Evolutionary conservation across 2,888 invertebrate genomes (phyloP).

Genomic region (Ethmia dodecea): DNA sequence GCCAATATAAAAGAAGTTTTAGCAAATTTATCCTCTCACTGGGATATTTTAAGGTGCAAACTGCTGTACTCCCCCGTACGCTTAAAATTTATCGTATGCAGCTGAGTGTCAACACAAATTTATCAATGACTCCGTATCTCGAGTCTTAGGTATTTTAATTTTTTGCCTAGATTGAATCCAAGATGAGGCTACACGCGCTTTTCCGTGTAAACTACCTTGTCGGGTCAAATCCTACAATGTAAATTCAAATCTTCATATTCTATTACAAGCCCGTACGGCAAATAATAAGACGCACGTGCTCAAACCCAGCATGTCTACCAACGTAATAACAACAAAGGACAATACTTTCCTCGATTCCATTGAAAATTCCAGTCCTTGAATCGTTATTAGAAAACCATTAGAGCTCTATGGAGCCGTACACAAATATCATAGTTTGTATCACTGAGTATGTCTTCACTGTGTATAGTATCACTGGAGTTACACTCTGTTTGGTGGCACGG

Average conservation of each 20-base stretch:
- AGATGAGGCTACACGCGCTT: constrained; percentile 42
- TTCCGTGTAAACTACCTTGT: constrained; percentile 37
- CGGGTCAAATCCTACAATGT: constrained; percentile 30
- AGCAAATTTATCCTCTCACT: constrained; percentile 57
- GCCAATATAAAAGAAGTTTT: constrained; percentile 36
- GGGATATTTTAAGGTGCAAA: constrained; percentile 58
- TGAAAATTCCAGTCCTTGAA: constrained; percentile 64
- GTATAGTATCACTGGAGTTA: constrained; percentile 47
- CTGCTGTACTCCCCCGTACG: constrained; percentile 36
- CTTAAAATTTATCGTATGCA: constrained; percentile 62
- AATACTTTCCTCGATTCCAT: constrained; percentile 76
- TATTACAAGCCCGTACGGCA: too few species aligned
- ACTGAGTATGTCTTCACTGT: constrained; percentile 59
- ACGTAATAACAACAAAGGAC: constrained; percentile 29
- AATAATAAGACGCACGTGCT: not conserved
- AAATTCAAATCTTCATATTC: too few species aligned
- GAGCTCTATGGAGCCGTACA: constrained; percentile 57
- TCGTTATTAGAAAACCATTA: constrained; percentile 60
- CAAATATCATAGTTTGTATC: constrained; percentile 68
- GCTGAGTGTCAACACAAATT: constrained; percentile 61
- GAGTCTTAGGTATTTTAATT: constrained; percentile 36
- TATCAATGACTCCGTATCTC: constrained; percentile 58
- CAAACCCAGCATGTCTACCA: not conserved
- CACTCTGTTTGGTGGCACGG: constrained; percentile 44
- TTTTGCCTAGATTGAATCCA: constrained; percentile 37